Base-by-base conservation (phyloP, 92 coral and sea anemone species). In the Virgularia gustaviana region DNA sequence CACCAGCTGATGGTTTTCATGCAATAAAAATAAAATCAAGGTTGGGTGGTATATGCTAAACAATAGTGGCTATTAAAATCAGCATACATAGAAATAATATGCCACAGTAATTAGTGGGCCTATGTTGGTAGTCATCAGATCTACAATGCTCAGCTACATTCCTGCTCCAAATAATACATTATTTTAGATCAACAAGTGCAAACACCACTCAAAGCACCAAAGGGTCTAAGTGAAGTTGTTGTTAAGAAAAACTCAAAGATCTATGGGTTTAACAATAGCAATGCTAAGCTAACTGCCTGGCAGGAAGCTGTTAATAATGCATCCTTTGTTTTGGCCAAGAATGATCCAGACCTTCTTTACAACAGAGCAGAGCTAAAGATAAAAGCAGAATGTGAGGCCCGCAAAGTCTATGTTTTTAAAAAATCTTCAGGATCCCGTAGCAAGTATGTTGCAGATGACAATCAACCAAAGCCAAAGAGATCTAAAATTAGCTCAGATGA, bases 211-310 rank as follows among this genome's bases (percentile, higher is more conserved):
- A 51, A 51, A 24, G 64, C 64, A 57, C 64, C 64, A 1, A 57
- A 57, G 31, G 3, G 31, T 37, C 36, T 57, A 27, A 57, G 64
- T 18, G 38, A 57, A 25, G 64, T 6, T 10, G 15, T 57, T 57
- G 18, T 57, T 0, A 57, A 15, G 31, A 30, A 57, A 54, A 57
- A 57, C 36, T 57, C 64, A 9, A 57, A 4, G 64, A 25, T 60
- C 16, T 78, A 2, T 55, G 83, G 77, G 19, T 32, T 37, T 36
- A 55, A 60, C 32, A 80, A 67, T 22, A 36, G 44, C 19, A 60
- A 67, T n/a, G 86, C 82, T 28, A 59, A 59, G 4, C 71, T 82
- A 9, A 82, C 10, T 23, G 58, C 63, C 33, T 82, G 86, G 86
- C 86, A 76, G 51, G 39, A 82, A 36, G 82, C 86, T 13, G 78